These are phyloP conservation scores for Pteropus rufus DNA, from an alignment of 2,797 vertebrate genomes.

Conservation along the genomic window DNA sequence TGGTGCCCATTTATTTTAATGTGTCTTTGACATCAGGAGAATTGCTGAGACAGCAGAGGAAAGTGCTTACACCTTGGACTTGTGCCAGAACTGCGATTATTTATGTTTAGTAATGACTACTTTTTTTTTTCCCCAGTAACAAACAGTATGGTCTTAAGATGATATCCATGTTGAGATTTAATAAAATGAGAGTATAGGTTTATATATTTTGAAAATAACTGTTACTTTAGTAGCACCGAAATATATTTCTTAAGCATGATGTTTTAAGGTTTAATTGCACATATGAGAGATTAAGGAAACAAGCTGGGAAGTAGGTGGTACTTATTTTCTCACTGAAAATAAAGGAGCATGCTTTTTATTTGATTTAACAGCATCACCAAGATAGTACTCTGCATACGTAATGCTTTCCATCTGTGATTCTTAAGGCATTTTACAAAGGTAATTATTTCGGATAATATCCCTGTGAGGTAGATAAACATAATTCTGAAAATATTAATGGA, in stretches of 20 bases:
- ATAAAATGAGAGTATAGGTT: conserved; percentile 59
- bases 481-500: conserved; percentile 46
- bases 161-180: conserved; percentile 53
- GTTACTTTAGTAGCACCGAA: not conserved
- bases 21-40: conserved; percentile 88
- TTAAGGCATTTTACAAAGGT: conserved; percentile 41
- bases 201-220: conserved; percentile 58
- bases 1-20: conserved; percentile 92
- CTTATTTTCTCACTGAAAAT: conserved; percentile 58
- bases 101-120: conserved; percentile 79
- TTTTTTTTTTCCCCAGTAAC: conserved; percentile 68
- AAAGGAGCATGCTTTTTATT: conserved; percentile 25
- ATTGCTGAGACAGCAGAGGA: conserved; percentile 85
- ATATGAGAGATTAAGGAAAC: conserved; percentile 52
- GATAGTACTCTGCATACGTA: not conserved
- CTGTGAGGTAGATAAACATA: conserved; percentile 11
- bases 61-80: conserved; percentile 82
- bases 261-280: conserved; percentile 58
- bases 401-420: conserved; percentile 44
- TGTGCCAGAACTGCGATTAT: conserved; percentile 83
- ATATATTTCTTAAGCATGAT: conserved; percentile 38
- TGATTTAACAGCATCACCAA: conserved; percentile 3
- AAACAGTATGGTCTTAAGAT: conserved; percentile 64
- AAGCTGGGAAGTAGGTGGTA: conserved; percentile 39
- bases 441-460: conserved; percentile 48